Conservation (phyloP, 2,113 vertebrate genomes). For the Etheostoma cragini region DNA sequence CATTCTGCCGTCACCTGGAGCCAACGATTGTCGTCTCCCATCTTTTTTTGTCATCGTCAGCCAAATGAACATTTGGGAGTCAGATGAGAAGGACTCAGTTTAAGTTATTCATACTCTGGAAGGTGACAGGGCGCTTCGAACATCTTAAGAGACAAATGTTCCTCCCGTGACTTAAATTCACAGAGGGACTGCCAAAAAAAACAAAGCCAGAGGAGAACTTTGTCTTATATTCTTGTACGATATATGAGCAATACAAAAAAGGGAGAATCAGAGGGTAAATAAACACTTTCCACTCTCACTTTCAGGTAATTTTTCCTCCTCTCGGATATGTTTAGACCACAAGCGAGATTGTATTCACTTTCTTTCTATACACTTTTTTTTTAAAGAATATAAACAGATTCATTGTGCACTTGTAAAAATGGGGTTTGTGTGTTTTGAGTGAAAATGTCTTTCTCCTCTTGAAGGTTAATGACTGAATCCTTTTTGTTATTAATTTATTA, state of each 20-base stretch:
- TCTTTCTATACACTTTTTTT: slow-evolving; percentile 70
- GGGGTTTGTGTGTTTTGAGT: slow-evolving; percentile 64
- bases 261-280: slow-evolving; percentile 63
- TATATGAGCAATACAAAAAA: slow-evolving; percentile 76
- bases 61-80: slow-evolving; percentile 42
- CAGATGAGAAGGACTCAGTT: background rate
- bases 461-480: slow-evolving; percentile 73
- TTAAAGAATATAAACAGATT: slow-evolving; percentile 53
- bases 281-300: slow-evolving; percentile 74
- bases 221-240: slow-evolving; percentile 51
- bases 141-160: slow-evolving; percentile 7
- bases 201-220: slow-evolving; percentile 1
- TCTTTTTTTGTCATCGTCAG: slow-evolving; percentile 37
- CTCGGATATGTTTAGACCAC: slow-evolving; percentile 39
- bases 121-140: background rate
- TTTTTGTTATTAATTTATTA: slow-evolving; percentile 69
- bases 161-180: slow-evolving; percentile 21
- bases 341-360: slow-evolving; percentile 53
- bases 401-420: slow-evolving; percentile 78
- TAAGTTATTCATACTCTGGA: slow-evolving; percentile 14
- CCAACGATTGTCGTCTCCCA: background rate
- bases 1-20: slow-evolving; percentile 11
- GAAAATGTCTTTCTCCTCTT: slow-evolving; percentile 62
- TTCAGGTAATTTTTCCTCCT: slow-evolving; percentile 81
- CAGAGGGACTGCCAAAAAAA: slow-evolving; percentile 26